These are phyloP conservation scores for Melikaiella ostensackeni DNA, from an alignment of 2,888 invertebrate species.

Conservation along the genomic window DNA sequence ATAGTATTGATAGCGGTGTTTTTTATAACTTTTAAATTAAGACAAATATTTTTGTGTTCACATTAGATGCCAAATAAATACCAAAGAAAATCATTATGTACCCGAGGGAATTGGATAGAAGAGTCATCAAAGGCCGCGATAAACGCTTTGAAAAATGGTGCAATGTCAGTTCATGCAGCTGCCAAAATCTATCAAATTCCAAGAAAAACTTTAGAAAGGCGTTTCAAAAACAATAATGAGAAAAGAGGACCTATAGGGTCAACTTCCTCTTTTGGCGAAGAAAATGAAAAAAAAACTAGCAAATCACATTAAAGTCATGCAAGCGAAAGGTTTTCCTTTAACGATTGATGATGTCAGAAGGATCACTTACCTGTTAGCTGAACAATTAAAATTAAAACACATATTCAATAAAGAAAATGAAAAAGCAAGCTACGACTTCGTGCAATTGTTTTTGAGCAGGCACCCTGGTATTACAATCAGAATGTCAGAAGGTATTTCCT, in stretches of 20 bases:
- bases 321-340: slow-evolving; percentile 41
- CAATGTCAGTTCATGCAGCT: background rate
- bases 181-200: too few species aligned
- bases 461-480: too few species aligned
- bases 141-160: background rate
- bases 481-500: too few species aligned
- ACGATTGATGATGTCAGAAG: too few species aligned
- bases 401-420: too few species aligned
- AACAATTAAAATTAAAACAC: too few species aligned
- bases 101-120: background rate
- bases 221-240: slow-evolving; percentile 27
- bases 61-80: slow-evolving; percentile 13
- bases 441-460: too few species aligned
- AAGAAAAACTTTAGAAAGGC: slow-evolving; percentile 10
- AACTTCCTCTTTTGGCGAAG: slow-evolving; percentile 23
- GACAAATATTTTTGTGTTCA: background rate
- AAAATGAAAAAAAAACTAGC: slow-evolving; percentile 26
- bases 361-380: too few species aligned
- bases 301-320: slow-evolving; percentile 33
- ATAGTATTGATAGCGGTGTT: background rate
- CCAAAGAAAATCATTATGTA: background rate
- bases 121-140: background rate
- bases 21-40: background rate
- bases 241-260: slow-evolving; percentile 34
- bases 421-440: too few species aligned